Percentiles rank a stretch among this genome's conserved stretches.
These are phyloP conservation scores for Panthera tigris DNA, from an alignment of 2,113 vertebrate species.

Conservation along the genomic window DNA sequence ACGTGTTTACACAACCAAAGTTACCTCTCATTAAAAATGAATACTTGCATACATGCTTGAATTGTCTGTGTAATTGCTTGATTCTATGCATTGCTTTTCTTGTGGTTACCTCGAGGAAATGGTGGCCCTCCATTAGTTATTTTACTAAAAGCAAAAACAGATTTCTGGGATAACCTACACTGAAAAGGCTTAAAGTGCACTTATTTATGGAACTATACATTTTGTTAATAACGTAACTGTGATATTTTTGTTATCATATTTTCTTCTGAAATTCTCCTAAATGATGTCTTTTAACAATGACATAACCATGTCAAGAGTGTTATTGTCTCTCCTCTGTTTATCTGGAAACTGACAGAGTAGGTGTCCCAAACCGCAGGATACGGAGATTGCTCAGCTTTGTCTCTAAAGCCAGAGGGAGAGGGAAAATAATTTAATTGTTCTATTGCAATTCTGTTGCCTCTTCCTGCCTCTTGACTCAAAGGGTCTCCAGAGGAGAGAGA, in stretches of 20 bases:
- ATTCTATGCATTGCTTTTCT: neutral
- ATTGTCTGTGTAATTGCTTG: constrained; percentile 14
- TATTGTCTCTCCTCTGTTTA: neutral
- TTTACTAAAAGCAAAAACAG: constrained; percentile 21
- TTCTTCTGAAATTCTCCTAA: constrained; percentile 23
- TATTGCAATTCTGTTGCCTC: neutral
- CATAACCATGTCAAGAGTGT: neutral
- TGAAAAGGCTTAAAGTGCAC: neutral
- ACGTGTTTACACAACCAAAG: constrained; percentile 14
- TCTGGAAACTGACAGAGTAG: neutral
- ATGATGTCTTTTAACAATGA: constrained; percentile 39
- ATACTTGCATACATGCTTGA: neutral
- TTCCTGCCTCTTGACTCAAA: constrained; percentile 51
- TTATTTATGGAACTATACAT: constrained; percentile 3
- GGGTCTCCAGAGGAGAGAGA: constrained; percentile 2
- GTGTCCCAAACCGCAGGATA: neutral
- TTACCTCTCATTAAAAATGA: neutral
- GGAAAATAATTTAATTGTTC: constrained; percentile 39
- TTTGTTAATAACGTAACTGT: constrained; percentile 8
- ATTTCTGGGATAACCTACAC: constrained; percentile 38
- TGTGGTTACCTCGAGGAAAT: constrained; percentile 34
- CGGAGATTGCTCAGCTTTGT: neutral
- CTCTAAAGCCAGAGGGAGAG: neutral
- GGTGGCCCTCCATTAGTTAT: neutral
- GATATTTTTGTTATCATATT: neutral